A percentile compares a stretch with the other conserved stretches of the same genome.
Evolutionary conservation across 2,113 vertebrate species (phyloP).

Genomic region (Diphyllodes magnificus): DNA sequence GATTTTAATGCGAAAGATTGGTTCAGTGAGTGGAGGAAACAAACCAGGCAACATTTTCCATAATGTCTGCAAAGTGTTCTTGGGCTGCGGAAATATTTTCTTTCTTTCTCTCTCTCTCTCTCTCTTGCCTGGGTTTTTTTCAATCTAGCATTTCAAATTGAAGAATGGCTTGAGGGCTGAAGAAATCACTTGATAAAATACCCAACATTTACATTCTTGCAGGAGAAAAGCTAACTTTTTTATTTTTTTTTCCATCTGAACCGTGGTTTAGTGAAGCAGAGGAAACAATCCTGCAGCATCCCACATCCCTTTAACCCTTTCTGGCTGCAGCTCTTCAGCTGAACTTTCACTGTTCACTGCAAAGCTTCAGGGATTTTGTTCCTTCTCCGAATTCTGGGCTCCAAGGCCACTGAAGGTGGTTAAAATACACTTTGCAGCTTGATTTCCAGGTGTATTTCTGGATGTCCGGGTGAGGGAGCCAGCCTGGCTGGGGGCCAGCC

Average conservation of each 20-base stretch:
- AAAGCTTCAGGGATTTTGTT: background rate
- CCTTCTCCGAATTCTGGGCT: background rate
- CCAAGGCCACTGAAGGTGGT: background rate
- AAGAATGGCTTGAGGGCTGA: conserved; percentile 35
- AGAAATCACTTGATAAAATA: conserved; percentile 21
- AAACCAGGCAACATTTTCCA: conserved; percentile 46
- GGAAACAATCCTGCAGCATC: background rate
- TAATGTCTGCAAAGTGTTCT: conserved; percentile 52
- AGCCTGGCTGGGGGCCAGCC: background rate
- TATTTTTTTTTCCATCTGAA: background rate
- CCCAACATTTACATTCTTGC: conserved; percentile 4
- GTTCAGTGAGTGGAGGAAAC: conserved; percentile 37
- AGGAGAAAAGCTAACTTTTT: background rate
- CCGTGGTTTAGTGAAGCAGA: background rate
- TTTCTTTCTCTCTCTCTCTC: background rate
- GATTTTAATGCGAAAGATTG: conserved; percentile 48
- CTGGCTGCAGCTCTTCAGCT: background rate
- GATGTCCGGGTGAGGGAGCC: background rate
- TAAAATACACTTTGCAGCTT: background rate
- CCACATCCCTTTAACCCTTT: background rate
- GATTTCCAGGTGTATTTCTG: background rate
- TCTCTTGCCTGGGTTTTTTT: background rate
- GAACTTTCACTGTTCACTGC: background rate
- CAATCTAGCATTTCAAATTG: conserved; percentile 52
- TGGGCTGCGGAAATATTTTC: conserved; percentile 37